A percentile compares a stretch with the other conserved stretches of the same genome.
These are phyloP conservation scores for Cryptus viduatorius DNA, from an alignment of 2,888 invertebrate genomes.

Conservation along the genomic window DNA sequence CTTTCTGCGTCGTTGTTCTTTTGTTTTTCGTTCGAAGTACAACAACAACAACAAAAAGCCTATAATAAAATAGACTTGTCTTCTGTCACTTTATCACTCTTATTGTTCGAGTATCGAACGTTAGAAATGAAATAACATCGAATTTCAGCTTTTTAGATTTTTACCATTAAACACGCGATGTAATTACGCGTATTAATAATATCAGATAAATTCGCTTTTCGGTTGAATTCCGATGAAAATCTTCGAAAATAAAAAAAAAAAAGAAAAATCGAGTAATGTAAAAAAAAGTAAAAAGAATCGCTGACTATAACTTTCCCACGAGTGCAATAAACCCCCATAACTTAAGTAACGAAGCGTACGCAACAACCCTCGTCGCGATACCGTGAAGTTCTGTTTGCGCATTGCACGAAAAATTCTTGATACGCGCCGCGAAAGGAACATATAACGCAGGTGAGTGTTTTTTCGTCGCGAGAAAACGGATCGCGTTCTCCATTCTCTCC, in stretches of 20 bases:
- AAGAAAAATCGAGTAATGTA: too few relatives aligned
- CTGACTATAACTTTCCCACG: not conserved
- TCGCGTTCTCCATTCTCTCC: constrained; percentile 72
- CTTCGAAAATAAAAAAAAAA: too few relatives aligned
- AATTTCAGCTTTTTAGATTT: too few relatives aligned
- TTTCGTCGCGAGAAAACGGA: constrained; percentile 38
- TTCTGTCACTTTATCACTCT: too few relatives aligned
- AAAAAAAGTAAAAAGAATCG: not conserved
- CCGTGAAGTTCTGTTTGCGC: not conserved
- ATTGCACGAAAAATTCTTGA: not conserved
- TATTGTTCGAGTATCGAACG: too few relatives aligned
- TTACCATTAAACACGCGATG: too few relatives aligned
- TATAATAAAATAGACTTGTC: not conserved
- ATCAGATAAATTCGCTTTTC: too few relatives aligned
- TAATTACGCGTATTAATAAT: too few relatives aligned
- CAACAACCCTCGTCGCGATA: not conserved
- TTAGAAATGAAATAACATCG: too few relatives aligned
- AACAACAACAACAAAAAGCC: not conserved
- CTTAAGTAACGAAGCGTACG: not conserved
- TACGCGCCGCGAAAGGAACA: too few relatives aligned
- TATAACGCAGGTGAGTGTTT: too few relatives aligned
- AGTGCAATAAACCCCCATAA: not conserved
- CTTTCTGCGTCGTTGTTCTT: not conserved
- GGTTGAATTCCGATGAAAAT: too few relatives aligned
- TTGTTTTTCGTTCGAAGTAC: not conserved